These are phyloP conservation scores for Dicyrtoma fusca DNA, from an alignment of 2,888 invertebrate species.

Conservation along the genomic window DNA sequence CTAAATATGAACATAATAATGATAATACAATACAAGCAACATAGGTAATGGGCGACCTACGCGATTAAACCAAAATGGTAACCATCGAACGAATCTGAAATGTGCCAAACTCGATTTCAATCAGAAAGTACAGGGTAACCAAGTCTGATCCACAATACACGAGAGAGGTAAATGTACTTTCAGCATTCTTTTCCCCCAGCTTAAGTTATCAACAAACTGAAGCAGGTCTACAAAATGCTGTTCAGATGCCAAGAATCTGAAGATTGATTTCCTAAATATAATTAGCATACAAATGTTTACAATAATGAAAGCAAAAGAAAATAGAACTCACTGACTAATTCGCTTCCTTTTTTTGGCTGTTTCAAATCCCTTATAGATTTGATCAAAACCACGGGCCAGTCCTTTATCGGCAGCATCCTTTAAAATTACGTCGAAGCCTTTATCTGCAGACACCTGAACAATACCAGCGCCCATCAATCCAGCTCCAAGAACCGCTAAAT, in stretches of 20 bases:
- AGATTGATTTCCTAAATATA: too few species aligned
- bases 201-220: too few species aligned
- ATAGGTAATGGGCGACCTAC: background rate
- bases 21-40: background rate
- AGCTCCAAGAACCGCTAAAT: conserved; percentile 86
- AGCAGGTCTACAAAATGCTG: too few species aligned
- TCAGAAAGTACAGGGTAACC: too few species aligned
- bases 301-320: background rate
- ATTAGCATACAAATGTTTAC: too few species aligned
- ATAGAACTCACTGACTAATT: conserved; percentile 68
- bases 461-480: conserved; percentile 99
- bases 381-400: conserved; percentile 84
- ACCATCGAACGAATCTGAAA: too few species aligned
- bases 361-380: conserved; percentile 82
- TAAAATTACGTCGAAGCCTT: conserved; percentile 84
- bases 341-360: conserved; percentile 84
- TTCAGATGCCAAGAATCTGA: too few species aligned
- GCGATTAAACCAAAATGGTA: too few species aligned
- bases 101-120: too few species aligned
- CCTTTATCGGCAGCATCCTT: conserved; percentile 80
- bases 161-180: too few species aligned
- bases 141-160: too few species aligned
- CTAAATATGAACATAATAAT: conserved; percentile 61
- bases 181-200: too few species aligned
- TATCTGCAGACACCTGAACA: conserved; percentile 93